Base-by-base conservation (phyloP, 2,888 invertebrate species). In the Abscondita cerata region DNA sequence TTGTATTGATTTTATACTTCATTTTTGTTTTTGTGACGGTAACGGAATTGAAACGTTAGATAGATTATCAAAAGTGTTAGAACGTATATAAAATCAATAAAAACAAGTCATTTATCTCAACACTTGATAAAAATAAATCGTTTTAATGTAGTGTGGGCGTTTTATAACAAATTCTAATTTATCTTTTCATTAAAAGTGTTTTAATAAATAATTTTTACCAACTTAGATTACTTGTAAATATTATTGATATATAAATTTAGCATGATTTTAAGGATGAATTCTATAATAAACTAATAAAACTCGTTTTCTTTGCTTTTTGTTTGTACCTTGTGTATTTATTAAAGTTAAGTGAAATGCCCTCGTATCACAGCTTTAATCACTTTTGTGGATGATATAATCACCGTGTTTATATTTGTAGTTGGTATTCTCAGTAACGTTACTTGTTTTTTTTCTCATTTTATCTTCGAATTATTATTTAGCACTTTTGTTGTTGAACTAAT, bases 221-320 rank as follows among this genome's bases (percentile, higher is more conserved):
- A 41, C 25, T 60, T 60, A 60, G 60, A 54, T 60, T 54, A 60
- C 46, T 55, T 61, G 60, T 61, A 61, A 33, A 61, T 61, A 61
- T 51, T 51, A 55, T 61, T 51, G 55, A 55, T 60, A 60, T 56
- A 56, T 59, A 59, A 31, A 44, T 40, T 40, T 61, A 61, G 55
- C 50, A 50, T 56, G 36, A 61, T 61, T 52, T 55, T 61, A 61
- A 55, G 59, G 52, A 59, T 50, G 50, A 61, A 44, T 61, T 25
- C 25, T 36, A 47, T 52, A 59, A 52, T 52, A 59, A 55, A 61
- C 60, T 61, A 61, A 61, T 61, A 44, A 55, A 57, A 50, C 44
- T 31, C 51, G 20, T 56, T 47, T 56, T 25, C 11, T 48, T 36
- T 46, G 33, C 15, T 47, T 47, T 46, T 36, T n/a, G n/a, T n/a